Percentiles rank a stretch among this genome's conserved stretches.
These are phyloP conservation scores for Netta rufina DNA, from an alignment of 2,797 vertebrate species.

Conservation along the genomic window DNA sequence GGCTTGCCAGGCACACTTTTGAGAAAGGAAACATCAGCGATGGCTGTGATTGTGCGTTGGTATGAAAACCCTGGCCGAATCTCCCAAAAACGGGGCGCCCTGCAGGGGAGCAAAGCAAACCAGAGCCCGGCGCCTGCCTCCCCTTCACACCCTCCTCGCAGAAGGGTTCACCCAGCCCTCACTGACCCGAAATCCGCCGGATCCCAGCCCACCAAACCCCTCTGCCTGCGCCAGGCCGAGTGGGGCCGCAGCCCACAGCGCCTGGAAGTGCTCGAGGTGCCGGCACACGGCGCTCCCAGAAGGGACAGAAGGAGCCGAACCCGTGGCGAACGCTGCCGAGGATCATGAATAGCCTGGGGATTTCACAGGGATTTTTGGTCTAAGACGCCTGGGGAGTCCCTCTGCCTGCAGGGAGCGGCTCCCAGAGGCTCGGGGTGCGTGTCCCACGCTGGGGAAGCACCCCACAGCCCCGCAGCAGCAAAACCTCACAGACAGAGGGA, in stretches of 20 bases:
- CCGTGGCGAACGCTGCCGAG: constrained; percentile 10
- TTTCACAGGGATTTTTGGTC: constrained; percentile 61
- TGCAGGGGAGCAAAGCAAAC: neutral
- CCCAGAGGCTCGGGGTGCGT: neutral
- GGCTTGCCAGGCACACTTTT: neutral
- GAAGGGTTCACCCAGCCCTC: neutral
- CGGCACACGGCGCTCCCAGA: neutral
- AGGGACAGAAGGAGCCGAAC: neutral
- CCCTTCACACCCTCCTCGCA: neutral
- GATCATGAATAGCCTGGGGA: neutral
- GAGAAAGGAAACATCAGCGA: neutral
- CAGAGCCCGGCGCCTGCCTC: neutral
- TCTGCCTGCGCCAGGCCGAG: accelerated
- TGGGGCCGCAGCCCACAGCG: accelerated
- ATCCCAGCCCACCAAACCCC: neutral
- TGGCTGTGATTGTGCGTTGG: neutral
- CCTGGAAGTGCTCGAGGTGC: neutral
- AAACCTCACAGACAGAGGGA: neutral
- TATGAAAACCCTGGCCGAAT: neutral
- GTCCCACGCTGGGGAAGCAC: neutral
- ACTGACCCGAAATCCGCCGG: neutral
- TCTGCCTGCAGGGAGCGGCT: accelerated
- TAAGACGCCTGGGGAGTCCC: neutral
- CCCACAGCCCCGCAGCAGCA: neutral
- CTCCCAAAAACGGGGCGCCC: neutral